Evolutionary conservation across 2,797 vertebrate species (phyloP).

Genomic region (Acanthis flammea): DNA sequence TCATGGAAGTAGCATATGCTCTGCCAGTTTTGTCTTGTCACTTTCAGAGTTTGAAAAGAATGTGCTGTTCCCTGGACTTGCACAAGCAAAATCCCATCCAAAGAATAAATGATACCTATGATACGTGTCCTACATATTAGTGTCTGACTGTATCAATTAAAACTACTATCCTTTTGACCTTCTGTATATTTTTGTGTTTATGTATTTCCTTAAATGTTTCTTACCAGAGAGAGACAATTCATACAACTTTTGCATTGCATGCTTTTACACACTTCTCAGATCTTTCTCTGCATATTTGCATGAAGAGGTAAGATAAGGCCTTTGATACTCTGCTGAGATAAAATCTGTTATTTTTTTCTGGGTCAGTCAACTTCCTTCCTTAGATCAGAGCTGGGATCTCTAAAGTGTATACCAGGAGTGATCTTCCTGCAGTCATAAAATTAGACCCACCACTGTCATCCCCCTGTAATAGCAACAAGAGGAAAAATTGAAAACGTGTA

Average conservation of each 20-base stretch:
- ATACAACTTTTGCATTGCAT: background rate
- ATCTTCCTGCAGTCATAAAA: background rate
- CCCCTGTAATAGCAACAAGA: background rate
- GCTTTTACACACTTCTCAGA: background rate
- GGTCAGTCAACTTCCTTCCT: conserved; percentile 47
- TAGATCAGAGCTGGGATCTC: conserved; percentile 41
- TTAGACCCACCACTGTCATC: conserved; percentile 14
- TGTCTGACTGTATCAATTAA: background rate
- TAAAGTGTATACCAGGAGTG: background rate
- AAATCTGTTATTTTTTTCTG: conserved; percentile 49
- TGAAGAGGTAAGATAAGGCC: conserved; percentile 24
- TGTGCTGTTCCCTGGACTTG: conserved; percentile 26
- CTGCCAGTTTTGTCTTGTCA: conserved; percentile 31
- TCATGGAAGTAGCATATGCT: conserved; percentile 55
- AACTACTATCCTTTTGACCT: background rate
- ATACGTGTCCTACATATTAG: background rate
- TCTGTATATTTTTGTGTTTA: background rate
- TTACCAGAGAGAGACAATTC: background rate
- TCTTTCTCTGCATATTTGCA: conserved; percentile 13
- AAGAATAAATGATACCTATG: conserved; percentile 6
- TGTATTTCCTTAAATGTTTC: background rate
- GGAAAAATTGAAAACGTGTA: background rate
- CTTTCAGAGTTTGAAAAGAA: conserved; percentile 31
- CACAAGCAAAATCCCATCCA: background rate
- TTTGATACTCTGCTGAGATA: conserved; percentile 10